These are phyloP conservation scores for Enteromius unitaeniatus DNA, from an alignment of 2,797 vertebrate species.

Conservation along the genomic window DNA sequence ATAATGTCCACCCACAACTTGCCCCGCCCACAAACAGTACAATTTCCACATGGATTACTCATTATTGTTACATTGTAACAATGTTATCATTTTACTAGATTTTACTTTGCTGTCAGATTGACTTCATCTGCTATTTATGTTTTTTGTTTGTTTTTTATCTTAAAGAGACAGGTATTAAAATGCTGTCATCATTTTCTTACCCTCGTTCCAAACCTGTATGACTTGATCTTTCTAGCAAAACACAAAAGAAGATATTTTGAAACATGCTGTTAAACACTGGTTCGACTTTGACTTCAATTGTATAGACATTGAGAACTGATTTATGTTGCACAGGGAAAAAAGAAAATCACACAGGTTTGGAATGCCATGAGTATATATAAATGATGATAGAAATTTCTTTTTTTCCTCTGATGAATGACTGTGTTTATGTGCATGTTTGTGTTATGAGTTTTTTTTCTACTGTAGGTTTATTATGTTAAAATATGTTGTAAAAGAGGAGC, in stretches of 20 bases:
- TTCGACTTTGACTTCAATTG: neutral
- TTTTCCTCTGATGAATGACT: neutral
- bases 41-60: too few species aligned
- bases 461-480: neutral
- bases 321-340: neutral
- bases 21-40: too few species aligned
- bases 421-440: neutral
- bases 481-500: slow-evolving; percentile 5
- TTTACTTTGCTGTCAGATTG: neutral
- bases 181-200: neutral
- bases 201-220: neutral
- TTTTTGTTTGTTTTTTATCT: neutral
- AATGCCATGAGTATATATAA: neutral
- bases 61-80: too few species aligned
- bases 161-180: neutral
- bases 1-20: too few species aligned
- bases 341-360: neutral
- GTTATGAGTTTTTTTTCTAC: neutral
- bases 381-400: neutral
- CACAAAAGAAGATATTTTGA: neutral
- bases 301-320: neutral
- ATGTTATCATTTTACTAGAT: neutral
- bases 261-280: neutral
- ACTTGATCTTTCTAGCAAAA: neutral
- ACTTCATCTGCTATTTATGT: neutral